phyloP scores from a whole-genome alignment of 1,140 invertebrate species.

The Drosophila paulistorum region DNA sequence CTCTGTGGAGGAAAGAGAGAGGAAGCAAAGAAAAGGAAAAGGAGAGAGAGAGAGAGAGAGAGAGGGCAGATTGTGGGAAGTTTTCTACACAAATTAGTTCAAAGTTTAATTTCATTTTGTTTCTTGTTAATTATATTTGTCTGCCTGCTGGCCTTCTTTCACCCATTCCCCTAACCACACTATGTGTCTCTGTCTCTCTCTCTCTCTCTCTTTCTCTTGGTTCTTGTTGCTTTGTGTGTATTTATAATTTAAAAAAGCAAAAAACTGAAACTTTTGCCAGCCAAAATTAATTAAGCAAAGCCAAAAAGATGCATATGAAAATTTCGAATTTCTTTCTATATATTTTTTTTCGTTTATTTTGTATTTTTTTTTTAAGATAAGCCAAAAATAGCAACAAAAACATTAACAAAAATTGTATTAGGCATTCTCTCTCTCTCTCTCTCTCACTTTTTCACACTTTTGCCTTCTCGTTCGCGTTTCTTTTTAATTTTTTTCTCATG shows the following conservation, averaged over 20 bases:
- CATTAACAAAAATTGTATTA: no score
- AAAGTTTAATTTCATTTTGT: conserved; percentile 69
- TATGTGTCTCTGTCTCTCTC: background rate
- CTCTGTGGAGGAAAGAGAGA: conserved; percentile 31
- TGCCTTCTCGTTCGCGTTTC: background rate
- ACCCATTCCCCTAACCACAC: background rate
- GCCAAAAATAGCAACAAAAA: conserved; percentile 47
- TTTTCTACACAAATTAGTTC: conserved; percentile 69
- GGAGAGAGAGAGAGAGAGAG: no score
- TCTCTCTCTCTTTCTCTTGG: background rate
- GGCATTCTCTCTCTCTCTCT: background rate
- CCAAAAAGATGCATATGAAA: conserved; percentile 16
- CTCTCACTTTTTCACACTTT: background rate
- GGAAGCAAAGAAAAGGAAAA: background rate
- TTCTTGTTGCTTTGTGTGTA: background rate
- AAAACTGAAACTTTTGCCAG: conserved; percentile 22
- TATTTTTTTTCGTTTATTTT: conserved; percentile 27
- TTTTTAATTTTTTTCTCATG: conserved; percentile 15
- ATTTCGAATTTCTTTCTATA: background rate
- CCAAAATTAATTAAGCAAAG: conserved; percentile 47
- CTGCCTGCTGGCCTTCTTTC: background rate
- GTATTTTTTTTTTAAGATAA: conserved; percentile 60
- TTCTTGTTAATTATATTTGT: conserved; percentile 49
- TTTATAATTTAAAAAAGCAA: background rate
- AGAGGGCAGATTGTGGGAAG: conserved; percentile 24